Evolutionary conservation across 2,888 invertebrate species (phyloP).

Genomic region (Dryomyza anilis): DNA sequence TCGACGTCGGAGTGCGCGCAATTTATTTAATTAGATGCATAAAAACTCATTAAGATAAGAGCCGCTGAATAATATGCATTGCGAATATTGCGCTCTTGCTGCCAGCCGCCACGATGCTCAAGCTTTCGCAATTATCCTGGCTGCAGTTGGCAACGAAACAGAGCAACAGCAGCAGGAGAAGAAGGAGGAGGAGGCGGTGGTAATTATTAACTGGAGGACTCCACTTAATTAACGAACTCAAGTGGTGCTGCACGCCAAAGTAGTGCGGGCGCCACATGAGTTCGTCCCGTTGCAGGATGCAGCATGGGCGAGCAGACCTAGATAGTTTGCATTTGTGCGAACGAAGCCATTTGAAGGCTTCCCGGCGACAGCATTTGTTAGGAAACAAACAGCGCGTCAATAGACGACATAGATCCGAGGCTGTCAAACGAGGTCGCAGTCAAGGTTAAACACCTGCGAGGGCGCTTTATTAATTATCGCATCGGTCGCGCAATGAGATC

Average conservation of each 20-base stretch:
- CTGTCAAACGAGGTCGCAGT: not conserved
- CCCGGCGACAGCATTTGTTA: no score
- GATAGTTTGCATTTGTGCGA: no score
- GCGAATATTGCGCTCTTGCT: constrained; percentile 31
- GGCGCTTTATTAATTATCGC: not conserved
- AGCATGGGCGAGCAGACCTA: not conserved
- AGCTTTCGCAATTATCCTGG: constrained; percentile 31
- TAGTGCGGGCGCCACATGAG: not conserved
- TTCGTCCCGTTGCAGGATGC: not conserved
- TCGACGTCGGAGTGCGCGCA: constrained; percentile 39
- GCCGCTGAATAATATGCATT: constrained; percentile 38
- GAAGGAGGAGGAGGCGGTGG: constrained; percentile 28
- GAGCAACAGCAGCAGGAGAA: not conserved
- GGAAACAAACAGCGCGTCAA: not conserved
- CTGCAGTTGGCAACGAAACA: constrained; percentile 1
- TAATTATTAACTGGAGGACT: constrained; percentile 51
- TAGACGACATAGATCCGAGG: not conserved
- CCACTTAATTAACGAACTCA: constrained; percentile 34
- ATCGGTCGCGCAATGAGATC: no score
- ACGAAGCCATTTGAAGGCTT: no score
- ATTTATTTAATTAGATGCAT: constrained; percentile 60
- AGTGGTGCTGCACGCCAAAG: constrained; percentile 11
- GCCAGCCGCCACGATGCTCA: not conserved
- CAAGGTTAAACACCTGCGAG: constrained; percentile 22
- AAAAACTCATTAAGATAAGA: constrained; percentile 59